Percentiles rank a stretch among this genome's conserved stretches.
These are phyloP conservation scores for Apoderus coryli DNA, from an alignment of 2,888 invertebrate genomes.

Conservation along the genomic window DNA sequence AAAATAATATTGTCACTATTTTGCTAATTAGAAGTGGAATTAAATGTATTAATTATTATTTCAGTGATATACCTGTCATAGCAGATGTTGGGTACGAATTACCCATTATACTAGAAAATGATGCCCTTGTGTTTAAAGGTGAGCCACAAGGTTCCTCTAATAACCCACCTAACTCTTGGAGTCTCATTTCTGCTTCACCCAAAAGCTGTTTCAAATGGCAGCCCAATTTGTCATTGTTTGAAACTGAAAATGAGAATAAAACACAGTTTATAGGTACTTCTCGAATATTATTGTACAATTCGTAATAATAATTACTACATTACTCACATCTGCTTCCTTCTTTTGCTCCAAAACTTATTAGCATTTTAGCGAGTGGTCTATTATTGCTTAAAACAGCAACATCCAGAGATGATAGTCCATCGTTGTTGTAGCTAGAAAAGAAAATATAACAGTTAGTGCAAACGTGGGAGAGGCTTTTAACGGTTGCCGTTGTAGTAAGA, in stretches of 20 bases:
- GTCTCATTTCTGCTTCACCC: conserved; percentile 68
- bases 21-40: too few species aligned
- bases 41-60: too few species aligned
- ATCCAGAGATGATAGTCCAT: conserved; percentile 81
- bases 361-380: conserved; percentile 74
- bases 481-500: too few species aligned
- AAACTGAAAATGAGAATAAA: conserved; percentile 39
- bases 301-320: too few species aligned
- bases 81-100: conserved; percentile 30
- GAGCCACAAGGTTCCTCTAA: conserved; percentile 33
- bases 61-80: conserved; percentile 33
- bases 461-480: too few species aligned
- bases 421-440: conserved; percentile 62
- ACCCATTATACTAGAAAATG: conserved; percentile 43
- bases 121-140: conserved; percentile 36
- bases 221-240: conserved; percentile 57
- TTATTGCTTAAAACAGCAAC: conserved; percentile 87
- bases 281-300: too few species aligned
- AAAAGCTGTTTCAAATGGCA: conserved; percentile 61
- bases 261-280: too few species aligned
- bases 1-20: too few species aligned
- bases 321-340: conserved; percentile 73
- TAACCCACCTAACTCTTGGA: conserved; percentile 58
- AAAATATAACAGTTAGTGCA: conserved; percentile 11
- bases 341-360: conserved; percentile 74